A percentile compares a stretch with the other conserved stretches of the same genome.
Conservation (phyloP, 1,140 invertebrate species). For the Pygmarrhopalites habei region DNA sequence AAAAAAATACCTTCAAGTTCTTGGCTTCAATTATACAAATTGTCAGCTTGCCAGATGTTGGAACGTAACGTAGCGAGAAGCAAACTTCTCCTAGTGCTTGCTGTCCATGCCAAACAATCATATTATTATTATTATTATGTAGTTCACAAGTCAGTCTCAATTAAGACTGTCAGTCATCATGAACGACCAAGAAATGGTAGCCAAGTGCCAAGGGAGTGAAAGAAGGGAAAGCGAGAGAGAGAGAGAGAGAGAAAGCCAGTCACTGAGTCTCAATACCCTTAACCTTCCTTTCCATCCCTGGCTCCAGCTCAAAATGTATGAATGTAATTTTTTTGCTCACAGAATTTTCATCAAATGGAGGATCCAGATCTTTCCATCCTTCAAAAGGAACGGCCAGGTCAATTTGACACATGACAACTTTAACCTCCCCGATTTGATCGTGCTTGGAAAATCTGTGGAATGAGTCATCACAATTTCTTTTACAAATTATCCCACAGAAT, state of each 20-base stretch:
- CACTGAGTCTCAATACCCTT: not conserved
- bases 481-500: too few relatives aligned
- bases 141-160: too few relatives aligned
- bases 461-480: too few relatives aligned
- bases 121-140: too few relatives aligned
- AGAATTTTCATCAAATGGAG: slow-evolving; percentile 32
- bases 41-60: slow-evolving; percentile 56
- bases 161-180: too few relatives aligned
- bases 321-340: too few relatives aligned
- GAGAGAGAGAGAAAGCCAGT: not conserved
- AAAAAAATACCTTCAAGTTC: slow-evolving; percentile 46
- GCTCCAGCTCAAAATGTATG: not conserved
- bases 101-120: slow-evolving; percentile 9
- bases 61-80: slow-evolving; percentile 56
- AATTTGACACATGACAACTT: slow-evolving; percentile 54
- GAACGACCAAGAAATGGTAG: too few relatives aligned
- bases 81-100: slow-evolving; percentile 54
- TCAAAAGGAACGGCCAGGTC: slow-evolving; percentile 56
- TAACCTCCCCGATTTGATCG: slow-evolving; percentile 59
- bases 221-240: too few relatives aligned
- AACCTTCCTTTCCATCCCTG: not conserved
- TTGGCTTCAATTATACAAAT: slow-evolving; percentile 57
- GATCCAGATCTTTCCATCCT: slow-evolving; percentile 55
- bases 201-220: too few relatives aligned
- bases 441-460: slow-evolving; percentile 56